phyloP scores from a whole-genome alignment of 53 echinoderm and acorn worm species.

The Astropecten irregularis region DNA sequence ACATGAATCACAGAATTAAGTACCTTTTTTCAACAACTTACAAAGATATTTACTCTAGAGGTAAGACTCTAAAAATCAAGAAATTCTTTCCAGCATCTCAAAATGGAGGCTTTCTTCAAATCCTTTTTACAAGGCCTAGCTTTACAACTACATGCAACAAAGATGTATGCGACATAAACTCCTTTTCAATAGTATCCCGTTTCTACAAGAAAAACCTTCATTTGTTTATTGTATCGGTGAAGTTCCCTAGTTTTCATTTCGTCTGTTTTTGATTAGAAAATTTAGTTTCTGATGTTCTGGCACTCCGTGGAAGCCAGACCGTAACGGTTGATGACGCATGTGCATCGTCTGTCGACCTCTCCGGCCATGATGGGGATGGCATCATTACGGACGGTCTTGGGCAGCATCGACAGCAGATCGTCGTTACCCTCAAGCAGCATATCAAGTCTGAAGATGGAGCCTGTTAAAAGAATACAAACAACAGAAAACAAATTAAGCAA shows the following conservation, averaged over 20 bases:
- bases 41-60: background rate
- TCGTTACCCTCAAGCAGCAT: constrained; percentile 56
- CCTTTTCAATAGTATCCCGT: no score
- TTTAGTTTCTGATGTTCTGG: constrained; percentile 39
- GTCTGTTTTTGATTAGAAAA: background rate
- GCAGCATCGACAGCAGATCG: constrained; percentile 45
- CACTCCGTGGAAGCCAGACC: constrained; percentile 60
- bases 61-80: background rate
- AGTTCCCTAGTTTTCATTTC: no score
- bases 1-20: constrained; percentile 19
- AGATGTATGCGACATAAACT: no score
- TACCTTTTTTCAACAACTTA: background rate
- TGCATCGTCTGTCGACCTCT: constrained; percentile 60
- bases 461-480: constrained; percentile 9
- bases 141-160: no score
- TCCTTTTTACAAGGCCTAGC: no score
- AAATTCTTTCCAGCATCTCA: background rate
- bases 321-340: constrained; percentile 62
- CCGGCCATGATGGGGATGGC: constrained; percentile 38
- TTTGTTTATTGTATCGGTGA: no score
- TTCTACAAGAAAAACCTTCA: no score
- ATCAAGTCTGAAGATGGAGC: constrained; percentile 65
- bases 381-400: constrained; percentile 54
- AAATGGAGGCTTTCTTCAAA: constrained; percentile 18
- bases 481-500: no score